Base-by-base conservation (phyloP, 2,888 invertebrate species). In the Pseudococcus jackbeardsleyi region DNA sequence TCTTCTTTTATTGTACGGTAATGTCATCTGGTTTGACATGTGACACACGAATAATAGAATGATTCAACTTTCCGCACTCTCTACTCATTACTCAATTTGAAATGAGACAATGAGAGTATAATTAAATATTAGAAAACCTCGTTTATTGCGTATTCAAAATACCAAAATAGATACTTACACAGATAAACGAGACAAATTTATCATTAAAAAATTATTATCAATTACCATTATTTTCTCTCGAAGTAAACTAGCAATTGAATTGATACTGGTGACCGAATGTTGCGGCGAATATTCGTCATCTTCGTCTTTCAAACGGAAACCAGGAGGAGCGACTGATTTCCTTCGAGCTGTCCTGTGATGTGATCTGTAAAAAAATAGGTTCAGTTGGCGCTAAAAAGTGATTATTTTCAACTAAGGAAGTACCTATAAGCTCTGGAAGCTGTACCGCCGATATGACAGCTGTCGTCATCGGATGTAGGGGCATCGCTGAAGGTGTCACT, bases 231-330 rank as follows among this genome's bases (percentile, higher is more conserved):
- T 93, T 92, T 96, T 96, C 91, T 97, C 96, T 90, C 95, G 94
- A 17, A 97, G 93, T 88, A 97, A 92, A 91, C 96, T 96, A 89
- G 96, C 96, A 90, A 97, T 93, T 0, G 96, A 96, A 92, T 96
- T 96, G 90, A 96, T 94, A 82, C 96, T 96, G 0, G 96, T 96
- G 90, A 96, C 95, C 8, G 96, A 96, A 90, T 96, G 95, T 90
- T 94, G 94, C 0, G 95, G 94, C 19, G 88, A 88, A 19, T 85
- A 85, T n/a, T 88, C 88, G 17, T 72, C 12, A 94, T 93, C 89
- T 94, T 93, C 89, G 95, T 94, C 92, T 92, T 95, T 91, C 93
- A 93, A 91, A 92, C 93, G 92, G 92, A 94, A 90, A 94, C 94
- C 90, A 93, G 93, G 26, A 95, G 95, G 88, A 93, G 93, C 92